Percentiles rank a stretch among this genome's conserved stretches.
These are phyloP conservation scores for Etheostoma nigrum DNA, from an alignment of 2,797 vertebrate species.

Conservation along the genomic window DNA sequence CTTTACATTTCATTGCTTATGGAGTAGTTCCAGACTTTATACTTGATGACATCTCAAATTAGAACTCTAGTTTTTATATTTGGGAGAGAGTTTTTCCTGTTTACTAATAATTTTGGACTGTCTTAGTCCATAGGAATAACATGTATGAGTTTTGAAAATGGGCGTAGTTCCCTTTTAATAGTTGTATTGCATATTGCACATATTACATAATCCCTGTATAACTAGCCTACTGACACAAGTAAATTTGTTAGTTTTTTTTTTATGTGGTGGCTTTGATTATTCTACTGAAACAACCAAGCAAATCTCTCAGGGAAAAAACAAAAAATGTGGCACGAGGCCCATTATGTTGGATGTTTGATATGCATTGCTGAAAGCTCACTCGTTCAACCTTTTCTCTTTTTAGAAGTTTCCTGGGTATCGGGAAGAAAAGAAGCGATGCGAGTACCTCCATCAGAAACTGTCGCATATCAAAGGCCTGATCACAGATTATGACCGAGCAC, in stretches of 20 bases:
- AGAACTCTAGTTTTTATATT: too few species aligned
- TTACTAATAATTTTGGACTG: too few species aligned
- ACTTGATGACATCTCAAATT: too few species aligned
- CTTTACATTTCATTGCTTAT: too few species aligned
- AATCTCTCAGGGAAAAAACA: background rate
- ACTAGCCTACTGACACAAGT: background rate
- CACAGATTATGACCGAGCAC: constrained; percentile 87
- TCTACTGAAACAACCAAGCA: background rate
- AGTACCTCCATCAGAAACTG: constrained; percentile 91
- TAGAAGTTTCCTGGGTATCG: constrained; percentile 89
- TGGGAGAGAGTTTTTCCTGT: too few species aligned
- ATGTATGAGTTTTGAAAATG: too few species aligned
- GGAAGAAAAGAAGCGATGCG: constrained; percentile 90
- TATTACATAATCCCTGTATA: background rate
- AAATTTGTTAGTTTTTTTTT: background rate
- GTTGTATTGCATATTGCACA: background rate
- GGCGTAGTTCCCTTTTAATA: background rate
- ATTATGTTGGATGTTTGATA: background rate
- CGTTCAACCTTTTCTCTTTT: constrained; percentile 13
- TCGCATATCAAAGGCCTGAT: constrained; percentile 92
- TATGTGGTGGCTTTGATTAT: background rate
- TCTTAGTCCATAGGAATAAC: too few species aligned
- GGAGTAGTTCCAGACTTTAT: too few species aligned
- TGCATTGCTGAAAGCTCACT: constrained; percentile 12
- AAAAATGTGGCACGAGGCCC: background rate